These are phyloP conservation scores for Polydrusus pterygomalis DNA, from an alignment of 2,888 invertebrate species.

Conservation along the genomic window DNA sequence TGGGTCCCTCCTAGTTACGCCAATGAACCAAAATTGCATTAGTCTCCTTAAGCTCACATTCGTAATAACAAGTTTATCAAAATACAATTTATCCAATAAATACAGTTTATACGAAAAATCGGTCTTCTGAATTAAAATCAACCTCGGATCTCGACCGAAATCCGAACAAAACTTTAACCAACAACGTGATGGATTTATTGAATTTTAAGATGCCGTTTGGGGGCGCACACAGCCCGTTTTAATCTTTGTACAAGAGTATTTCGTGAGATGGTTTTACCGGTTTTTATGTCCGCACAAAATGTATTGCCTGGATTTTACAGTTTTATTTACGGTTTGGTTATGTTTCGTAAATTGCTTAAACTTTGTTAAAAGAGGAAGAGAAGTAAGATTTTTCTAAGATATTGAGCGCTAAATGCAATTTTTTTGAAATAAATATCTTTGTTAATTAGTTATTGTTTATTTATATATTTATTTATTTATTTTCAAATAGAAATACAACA, in stretches of 20 bases:
- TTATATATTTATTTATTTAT: too few relatives aligned
- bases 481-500: too few relatives aligned
- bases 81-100: slow-evolving; percentile 43
- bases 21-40: too few relatives aligned
- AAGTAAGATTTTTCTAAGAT: too few relatives aligned
- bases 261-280: slow-evolving; percentile 44
- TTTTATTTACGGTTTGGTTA: not conserved
- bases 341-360: not conserved
- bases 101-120: slow-evolving; percentile 43
- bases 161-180: slow-evolving; percentile 58
- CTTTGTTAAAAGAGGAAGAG: not conserved
- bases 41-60: too few relatives aligned
- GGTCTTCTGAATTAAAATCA: slow-evolving; percentile 48
- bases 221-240: slow-evolving; percentile 46
- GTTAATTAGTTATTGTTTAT: too few relatives aligned
- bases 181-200: slow-evolving; percentile 61
- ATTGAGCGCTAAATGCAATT: too few relatives aligned
- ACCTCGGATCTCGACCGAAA: slow-evolving; percentile 32
- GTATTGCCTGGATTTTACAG: slow-evolving; percentile 11
- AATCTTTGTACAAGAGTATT: slow-evolving; percentile 51
- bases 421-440: too few relatives aligned
- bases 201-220: slow-evolving; percentile 58
- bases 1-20: too few relatives aligned
- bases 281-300: slow-evolving; percentile 17
- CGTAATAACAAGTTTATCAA: not conserved